phyloP scores from a whole-genome alignment of 2,888 invertebrate species.

The Scrobipalpa atriplicella region DNA sequence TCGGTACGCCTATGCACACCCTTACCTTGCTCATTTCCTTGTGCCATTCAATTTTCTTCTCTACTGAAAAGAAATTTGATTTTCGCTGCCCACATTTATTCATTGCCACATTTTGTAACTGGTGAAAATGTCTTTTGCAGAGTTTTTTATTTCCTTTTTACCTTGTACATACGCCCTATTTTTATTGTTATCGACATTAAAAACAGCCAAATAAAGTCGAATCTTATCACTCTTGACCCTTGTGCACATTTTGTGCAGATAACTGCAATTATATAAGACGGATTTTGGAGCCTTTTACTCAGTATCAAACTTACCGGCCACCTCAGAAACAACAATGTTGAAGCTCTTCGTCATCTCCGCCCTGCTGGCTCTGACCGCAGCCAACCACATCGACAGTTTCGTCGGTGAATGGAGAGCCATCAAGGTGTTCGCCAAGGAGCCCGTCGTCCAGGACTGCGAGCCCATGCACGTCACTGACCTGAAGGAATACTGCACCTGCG shows the following conservation, averaged over 20 bases:
- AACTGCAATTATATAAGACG: background rate
- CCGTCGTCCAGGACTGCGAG: slow-evolving; percentile 3
- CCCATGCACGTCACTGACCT: background rate
- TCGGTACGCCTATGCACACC: no score
- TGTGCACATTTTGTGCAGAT: background rate
- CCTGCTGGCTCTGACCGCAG: background rate
- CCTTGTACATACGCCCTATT: background rate
- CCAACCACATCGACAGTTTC: background rate
- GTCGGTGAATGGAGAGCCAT: slow-evolving; percentile 2
- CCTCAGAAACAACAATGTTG: background rate
- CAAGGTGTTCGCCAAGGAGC: background rate
- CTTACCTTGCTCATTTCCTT: no score
- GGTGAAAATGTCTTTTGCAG: no score
- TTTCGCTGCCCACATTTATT: no score
- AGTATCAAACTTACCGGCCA: background rate
- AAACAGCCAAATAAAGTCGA: background rate
- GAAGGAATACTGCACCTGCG: background rate
- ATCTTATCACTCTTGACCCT: background rate
- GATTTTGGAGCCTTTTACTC: background rate
- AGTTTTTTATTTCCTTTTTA: no score
- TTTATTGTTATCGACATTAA: background rate
- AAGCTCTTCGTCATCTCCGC: background rate
- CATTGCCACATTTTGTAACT: no score
- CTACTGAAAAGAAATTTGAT: no score
- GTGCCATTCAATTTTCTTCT: no score